Percentiles rank a stretch among this genome's conserved stretches.
Conservation (phyloP, 2,797 vertebrate genomes). For the Pantherophis vulpinus region DNA sequence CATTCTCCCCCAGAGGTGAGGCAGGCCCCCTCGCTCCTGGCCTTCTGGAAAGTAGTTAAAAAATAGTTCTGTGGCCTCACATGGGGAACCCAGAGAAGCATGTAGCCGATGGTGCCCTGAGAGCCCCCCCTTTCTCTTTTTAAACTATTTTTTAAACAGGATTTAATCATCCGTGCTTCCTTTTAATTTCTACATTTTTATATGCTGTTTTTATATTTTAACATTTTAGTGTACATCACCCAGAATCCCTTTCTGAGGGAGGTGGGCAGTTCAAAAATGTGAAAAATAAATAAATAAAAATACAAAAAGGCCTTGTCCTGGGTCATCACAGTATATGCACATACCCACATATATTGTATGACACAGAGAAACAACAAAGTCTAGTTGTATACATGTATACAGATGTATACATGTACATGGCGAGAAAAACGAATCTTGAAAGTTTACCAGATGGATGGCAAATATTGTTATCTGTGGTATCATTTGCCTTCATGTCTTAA, state of each 20-base stretch:
- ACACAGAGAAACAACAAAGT: no score
- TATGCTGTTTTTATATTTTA: background rate
- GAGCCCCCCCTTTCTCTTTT: background rate
- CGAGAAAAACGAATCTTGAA: no score
- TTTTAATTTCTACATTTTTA: background rate
- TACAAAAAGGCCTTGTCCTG: no score
- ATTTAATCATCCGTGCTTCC: background rate
- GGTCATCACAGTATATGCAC: no score
- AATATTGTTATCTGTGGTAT: background rate
- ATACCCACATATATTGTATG: no score
- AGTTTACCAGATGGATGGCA: no score
- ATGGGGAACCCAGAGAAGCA: background rate
- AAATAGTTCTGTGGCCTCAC: background rate
- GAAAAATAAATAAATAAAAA: no score
- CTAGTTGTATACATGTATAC: no score
- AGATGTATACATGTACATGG: no score
- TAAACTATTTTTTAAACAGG: background rate
- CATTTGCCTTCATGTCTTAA: background rate
- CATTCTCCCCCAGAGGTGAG: background rate
- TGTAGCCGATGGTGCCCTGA: background rate
- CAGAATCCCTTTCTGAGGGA: background rate
- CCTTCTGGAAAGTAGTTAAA: background rate
- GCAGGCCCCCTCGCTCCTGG: no score
- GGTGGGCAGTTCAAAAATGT: background rate
- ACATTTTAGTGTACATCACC: background rate